Percentiles rank a stretch among this genome's conserved stretches.
phyloP scores from a whole-genome alignment of 1,140 invertebrate species.

The Yoshiicerus persimilis region DNA sequence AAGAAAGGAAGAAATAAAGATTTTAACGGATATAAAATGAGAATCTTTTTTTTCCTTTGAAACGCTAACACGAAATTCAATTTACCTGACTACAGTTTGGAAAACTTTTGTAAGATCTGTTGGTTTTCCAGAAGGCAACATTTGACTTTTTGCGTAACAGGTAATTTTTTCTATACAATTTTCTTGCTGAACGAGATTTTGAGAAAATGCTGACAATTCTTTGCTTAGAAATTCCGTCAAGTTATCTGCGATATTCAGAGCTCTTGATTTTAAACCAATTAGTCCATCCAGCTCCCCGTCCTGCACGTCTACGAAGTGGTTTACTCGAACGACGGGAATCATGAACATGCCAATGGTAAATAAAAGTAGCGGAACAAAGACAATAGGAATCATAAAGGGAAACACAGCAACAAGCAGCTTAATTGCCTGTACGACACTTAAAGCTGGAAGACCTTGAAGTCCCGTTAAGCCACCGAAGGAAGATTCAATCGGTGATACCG shows the following conservation, averaged over 20 bases:
- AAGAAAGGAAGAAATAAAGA: no score
- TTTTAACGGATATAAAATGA: no score
- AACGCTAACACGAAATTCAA: no score
- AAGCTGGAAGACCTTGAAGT: background rate
- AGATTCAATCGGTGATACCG: background rate
- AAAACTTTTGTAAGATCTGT: background rate
- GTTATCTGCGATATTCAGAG: background rate
- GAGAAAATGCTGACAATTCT: background rate
- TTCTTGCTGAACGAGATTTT: background rate
- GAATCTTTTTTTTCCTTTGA: no score
- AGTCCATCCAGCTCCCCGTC: background rate
- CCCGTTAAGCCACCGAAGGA: background rate
- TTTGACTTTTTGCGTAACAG: background rate
- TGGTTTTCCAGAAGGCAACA: background rate
- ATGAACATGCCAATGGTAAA: conserved; percentile 8
- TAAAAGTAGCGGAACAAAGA: background rate
- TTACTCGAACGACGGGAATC: background rate
- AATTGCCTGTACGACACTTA: background rate
- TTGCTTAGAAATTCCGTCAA: background rate
- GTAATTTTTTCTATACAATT: background rate
- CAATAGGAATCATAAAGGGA: background rate
- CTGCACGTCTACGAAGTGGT: background rate
- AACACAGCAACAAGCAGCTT: background rate
- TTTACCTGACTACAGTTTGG: background rate
- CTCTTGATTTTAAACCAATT: background rate